Conservation (phyloP, 2,113 vertebrate genomes). For the Drymodes brunneopygia region DNA sequence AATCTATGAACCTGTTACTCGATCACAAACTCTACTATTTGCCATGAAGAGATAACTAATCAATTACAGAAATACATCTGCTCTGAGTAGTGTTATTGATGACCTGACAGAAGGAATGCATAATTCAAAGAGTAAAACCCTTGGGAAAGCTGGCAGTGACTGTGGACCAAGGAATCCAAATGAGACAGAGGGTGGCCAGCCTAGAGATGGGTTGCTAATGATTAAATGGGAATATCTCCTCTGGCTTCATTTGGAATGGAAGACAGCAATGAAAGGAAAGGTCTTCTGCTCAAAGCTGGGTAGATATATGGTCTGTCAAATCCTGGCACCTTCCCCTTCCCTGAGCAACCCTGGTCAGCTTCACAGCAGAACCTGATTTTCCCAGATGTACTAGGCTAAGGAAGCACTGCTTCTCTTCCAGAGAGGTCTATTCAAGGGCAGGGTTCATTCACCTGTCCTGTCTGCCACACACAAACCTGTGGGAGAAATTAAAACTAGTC, state of each 20-base stretch:
- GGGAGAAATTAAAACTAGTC: neutral
- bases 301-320: neutral
- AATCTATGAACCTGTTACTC: conserved; percentile 42
- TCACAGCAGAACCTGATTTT: neutral
- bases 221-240: neutral
- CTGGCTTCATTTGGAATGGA: neutral
- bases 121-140: conserved; percentile 2
- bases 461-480: neutral
- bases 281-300: neutral
- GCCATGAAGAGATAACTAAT: conserved; percentile 60
- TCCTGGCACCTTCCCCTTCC: neutral
- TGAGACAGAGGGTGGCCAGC: neutral
- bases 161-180: neutral
- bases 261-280: neutral
- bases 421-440: neutral
- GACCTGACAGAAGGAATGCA: conserved; percentile 20
- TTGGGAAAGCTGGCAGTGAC: neutral
- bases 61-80: conserved; percentile 71
- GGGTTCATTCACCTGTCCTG: neutral
- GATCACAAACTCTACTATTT: conserved; percentile 44
- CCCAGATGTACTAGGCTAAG: neutral
- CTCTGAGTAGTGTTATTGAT: conserved; percentile 63
- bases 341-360: neutral
- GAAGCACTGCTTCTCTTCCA: neutral
- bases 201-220: neutral